Evolutionary conservation across 2,113 vertebrate species (phyloP).

Genomic region (Atherinomorus stipes): DNA sequence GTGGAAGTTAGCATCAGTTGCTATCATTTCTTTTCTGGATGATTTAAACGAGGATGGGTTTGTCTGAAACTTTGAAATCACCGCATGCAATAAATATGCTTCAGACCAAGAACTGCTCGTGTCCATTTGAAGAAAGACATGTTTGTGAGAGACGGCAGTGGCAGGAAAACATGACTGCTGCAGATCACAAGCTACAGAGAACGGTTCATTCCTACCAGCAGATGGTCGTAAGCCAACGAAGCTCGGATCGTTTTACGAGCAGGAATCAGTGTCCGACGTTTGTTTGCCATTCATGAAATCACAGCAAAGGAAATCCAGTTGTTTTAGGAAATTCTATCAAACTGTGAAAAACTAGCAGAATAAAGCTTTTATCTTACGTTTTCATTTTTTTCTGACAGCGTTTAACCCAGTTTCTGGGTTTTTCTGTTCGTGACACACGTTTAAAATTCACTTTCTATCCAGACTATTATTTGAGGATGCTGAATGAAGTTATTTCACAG

Average conservation of each 20-base stretch:
- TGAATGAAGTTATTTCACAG: too few species aligned
- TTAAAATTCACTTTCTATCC: not conserved
- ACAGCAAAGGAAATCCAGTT: conserved; percentile 13
- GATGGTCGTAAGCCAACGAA: conserved; percentile 52
- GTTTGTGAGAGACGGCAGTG: conserved; percentile 53
- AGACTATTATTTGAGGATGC: too few species aligned
- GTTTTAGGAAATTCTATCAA: conserved; percentile 27
- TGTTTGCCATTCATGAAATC: conserved; percentile 56
- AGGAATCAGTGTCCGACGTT: conserved; percentile 41
- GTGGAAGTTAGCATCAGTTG: conserved; percentile 72
- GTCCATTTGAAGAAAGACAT: conserved; percentile 54
- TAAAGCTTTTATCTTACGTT: too few species aligned
- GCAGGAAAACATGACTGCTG: conserved; percentile 23
- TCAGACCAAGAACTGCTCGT: conserved; percentile 71
- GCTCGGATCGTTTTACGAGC: conserved; percentile 47
- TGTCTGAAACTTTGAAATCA: conserved; percentile 64
- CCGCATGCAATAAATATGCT: conserved; percentile 78
- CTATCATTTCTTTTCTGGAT: conserved; percentile 66
- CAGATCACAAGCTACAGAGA: conserved; percentile 17
- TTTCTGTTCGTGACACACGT: not conserved
- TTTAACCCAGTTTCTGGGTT: not conserved
- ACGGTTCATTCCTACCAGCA: conserved; percentile 46
- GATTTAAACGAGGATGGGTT: conserved; percentile 61
- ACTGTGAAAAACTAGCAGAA: conserved; percentile 23
- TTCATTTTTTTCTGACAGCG: too few species aligned